Conservation (phyloP, 2,113 vertebrate species). For the Megaceryle torquata region DNA sequence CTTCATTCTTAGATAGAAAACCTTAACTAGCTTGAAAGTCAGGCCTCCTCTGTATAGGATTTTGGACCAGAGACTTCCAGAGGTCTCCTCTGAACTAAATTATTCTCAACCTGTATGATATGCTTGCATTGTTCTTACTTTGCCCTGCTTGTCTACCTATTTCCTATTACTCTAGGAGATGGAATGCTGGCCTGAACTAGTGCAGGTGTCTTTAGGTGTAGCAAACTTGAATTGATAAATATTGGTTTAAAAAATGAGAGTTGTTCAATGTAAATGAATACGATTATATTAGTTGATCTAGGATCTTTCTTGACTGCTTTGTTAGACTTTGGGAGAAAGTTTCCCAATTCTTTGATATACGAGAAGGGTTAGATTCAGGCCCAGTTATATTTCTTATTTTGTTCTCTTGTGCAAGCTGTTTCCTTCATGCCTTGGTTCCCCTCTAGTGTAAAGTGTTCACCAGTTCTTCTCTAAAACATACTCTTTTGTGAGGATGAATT, state of each 20-base stretch:
- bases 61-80: background rate
- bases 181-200: background rate
- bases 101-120: background rate
- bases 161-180: background rate
- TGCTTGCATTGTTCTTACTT: background rate
- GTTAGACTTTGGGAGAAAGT: background rate
- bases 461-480: background rate
- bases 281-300: background rate
- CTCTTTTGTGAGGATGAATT: background rate
- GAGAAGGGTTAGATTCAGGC: background rate
- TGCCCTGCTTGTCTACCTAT: background rate
- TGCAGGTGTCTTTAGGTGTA: background rate
- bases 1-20: background rate
- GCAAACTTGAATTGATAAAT: background rate
- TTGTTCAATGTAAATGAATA: background rate
- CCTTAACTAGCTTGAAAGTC: fast-evolving
- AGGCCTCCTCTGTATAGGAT: fast-evolving
- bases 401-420: background rate
- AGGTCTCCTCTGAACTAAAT: background rate
- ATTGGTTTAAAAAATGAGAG: background rate
- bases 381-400: background rate
- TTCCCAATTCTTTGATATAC: background rate
- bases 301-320: background rate
- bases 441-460: background rate
- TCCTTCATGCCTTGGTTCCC: background rate